Base-by-base conservation (phyloP, 2,113 vertebrate species). In the Eurystomus gularis region DNA sequence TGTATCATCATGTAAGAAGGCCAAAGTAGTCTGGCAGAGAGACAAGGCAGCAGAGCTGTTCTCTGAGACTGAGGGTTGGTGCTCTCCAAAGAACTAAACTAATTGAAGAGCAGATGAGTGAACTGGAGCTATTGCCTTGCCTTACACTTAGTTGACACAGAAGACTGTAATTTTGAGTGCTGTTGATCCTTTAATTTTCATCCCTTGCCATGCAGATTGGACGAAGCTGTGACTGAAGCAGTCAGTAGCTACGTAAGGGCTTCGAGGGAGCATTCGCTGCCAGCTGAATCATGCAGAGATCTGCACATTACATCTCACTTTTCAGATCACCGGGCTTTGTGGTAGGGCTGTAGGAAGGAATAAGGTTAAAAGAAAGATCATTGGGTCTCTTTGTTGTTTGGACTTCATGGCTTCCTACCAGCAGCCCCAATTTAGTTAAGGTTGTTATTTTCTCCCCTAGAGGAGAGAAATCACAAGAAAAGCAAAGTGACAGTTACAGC, bases 21-120 rank as follows among this genome's bases (percentile, higher is more conserved):
- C 83, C 65, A 40, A 42, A 54, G 69, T 17, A 55, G 37, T 37
- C 86, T 86, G 92, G 65, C 73, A 93, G 55, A 62, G 58, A 93
- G 68, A 49, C 65, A 82, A 62, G 17, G 54, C 54, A 29, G 49
- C 19, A 61, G 73, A 72, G 49, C 73, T 1, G 1, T 51, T 86
- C 57, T 25, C 65, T 49, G 84, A 62, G 52, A 35, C n/a, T 49
- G n/a, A 89, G 60, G 49, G 49, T 93, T 58, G 82, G 72, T 86
- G 66, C 62, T 42, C 75, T 88, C 85, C 85, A 93, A 70, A 87
- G 85, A 94, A 90, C 90, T 90, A 91, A 85, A 69, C 54, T 90
- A 87, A 91, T 18, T 80, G 82, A 94, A 89, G 68, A 35, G 46
- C 33, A 40, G 58, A 78, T 69, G 29, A 88, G 76, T 82, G 83